Evolutionary conservation across 2,797 vertebrate species (phyloP).

Genomic region (Emydoidea blandingii): DNA sequence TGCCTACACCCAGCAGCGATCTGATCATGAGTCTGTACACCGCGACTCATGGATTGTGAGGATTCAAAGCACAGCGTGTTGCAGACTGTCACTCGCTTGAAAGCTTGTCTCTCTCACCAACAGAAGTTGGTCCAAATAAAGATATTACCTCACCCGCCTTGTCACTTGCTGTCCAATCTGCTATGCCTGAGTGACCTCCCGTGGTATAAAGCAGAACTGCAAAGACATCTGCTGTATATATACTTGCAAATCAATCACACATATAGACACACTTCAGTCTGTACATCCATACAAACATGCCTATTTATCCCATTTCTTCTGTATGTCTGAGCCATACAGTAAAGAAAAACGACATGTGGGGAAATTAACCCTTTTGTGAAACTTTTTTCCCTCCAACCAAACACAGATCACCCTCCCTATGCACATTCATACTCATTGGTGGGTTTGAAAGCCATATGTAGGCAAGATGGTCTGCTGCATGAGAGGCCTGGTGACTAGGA

Average conservation of each 20-base stretch:
- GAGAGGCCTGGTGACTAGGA: background rate
- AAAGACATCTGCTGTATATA: background rate
- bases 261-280: background rate
- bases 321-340: background rate
- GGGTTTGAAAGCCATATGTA: background rate
- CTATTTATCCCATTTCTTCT: background rate
- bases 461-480: background rate
- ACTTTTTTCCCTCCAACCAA: background rate
- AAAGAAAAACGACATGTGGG: background rate
- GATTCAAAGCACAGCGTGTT: background rate
- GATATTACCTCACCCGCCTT: background rate
- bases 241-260: too few species aligned
- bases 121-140: background rate
- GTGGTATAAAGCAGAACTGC: constrained; percentile 64
- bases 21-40: background rate
- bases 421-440: background rate
- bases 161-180: background rate
- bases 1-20: background rate
- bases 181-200: constrained; percentile 63
- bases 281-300: background rate
- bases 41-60: background rate
- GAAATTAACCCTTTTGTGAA: background rate
- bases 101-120: background rate
- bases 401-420: background rate
- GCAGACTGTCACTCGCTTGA: accelerated